Conservation (phyloP, 2,113 vertebrate species). For the Damaliscus lunatus region DNA sequence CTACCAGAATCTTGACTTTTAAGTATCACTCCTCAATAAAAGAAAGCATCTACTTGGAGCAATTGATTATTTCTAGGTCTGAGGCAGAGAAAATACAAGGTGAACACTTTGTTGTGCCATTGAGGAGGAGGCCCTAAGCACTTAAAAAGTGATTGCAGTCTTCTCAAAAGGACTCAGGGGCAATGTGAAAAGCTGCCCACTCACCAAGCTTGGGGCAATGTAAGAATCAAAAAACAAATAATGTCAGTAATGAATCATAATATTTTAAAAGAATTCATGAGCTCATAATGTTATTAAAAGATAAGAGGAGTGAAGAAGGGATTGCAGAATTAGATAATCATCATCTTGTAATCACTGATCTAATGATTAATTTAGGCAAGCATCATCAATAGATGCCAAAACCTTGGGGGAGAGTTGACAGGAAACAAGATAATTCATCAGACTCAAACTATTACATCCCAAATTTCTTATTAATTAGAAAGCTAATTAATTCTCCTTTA, state of each 20-base stretch:
- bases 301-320: background rate
- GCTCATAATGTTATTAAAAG: background rate
- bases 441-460: background rate
- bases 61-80: background rate
- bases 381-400: background rate
- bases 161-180: background rate
- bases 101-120: background rate
- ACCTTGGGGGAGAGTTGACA: background rate
- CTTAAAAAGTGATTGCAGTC: background rate
- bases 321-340: background rate
- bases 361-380: background rate
- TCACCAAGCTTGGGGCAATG: background rate
- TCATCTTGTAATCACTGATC: background rate
- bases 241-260: background rate
- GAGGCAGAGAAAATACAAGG: background rate
- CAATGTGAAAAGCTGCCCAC: background rate
- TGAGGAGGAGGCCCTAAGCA: background rate
- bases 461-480: conserved; percentile 3
- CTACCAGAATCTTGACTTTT: background rate
- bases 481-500: background rate
- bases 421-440: background rate
- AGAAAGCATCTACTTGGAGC: background rate
- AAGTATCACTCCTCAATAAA: background rate
- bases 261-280: background rate
- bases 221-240: background rate